These are phyloP conservation scores for Dioctria rufipes DNA, from an alignment of 2,888 invertebrate genomes.

Conservation along the genomic window DNA sequence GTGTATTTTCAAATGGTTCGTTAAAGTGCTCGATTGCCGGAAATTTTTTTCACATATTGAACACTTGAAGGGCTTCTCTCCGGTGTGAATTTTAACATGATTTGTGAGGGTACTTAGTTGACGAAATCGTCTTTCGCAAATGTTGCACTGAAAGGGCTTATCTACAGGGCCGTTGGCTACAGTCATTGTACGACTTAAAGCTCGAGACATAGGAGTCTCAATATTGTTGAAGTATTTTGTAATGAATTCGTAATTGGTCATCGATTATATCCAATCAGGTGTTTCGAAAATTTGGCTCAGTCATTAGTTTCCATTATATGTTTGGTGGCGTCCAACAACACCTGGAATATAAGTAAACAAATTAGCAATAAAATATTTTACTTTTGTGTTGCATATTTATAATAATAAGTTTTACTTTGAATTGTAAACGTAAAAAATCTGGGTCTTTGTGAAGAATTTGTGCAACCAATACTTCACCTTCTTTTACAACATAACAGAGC, in stretches of 20 bases:
- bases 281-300: not conserved
- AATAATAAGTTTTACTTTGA: no score
- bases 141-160: constrained; percentile 71
- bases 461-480: no score
- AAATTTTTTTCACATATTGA: constrained; percentile 71
- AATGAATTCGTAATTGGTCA: constrained; percentile 44
- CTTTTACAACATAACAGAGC: no score
- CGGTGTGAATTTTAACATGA: constrained; percentile 71
- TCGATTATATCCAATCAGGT: constrained; percentile 18
- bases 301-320: constrained; percentile 40
- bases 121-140: constrained; percentile 71
- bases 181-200: constrained; percentile 60
- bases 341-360: no score
- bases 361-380: no score
- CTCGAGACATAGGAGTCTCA: constrained; percentile 55
- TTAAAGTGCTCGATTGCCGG: constrained; percentile 71
- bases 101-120: constrained; percentile 71
- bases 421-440: no score
- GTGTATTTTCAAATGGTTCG: constrained; percentile 71
- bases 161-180: constrained; percentile 64
- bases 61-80: constrained; percentile 71
- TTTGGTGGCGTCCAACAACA: not conserved
- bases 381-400: no score
- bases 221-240: constrained; percentile 45
- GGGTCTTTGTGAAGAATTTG: no score